phyloP scores from a whole-genome alignment of 2,797 vertebrate genomes.

The Oryzias sinensis region DNA sequence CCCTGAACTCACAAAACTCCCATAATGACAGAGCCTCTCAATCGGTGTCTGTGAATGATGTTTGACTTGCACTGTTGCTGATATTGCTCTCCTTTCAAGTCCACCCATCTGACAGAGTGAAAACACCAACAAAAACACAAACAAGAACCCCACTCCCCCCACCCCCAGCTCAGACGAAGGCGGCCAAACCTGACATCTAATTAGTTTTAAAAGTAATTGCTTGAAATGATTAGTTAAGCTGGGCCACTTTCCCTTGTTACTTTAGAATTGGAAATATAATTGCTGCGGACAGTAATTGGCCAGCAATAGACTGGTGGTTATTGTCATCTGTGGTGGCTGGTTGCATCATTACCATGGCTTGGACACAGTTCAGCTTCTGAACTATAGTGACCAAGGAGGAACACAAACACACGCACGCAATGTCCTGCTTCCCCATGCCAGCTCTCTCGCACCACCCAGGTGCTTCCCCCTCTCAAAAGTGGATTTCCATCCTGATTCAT shows the following conservation, averaged over 20 bases:
- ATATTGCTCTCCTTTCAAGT: constrained; percentile 64
- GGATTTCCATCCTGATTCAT: constrained; percentile 48
- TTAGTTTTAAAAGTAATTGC: constrained; percentile 83
- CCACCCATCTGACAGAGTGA: constrained; percentile 68
- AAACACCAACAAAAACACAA: constrained; percentile 78
- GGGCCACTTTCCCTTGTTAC: constrained; percentile 76
- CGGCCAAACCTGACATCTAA: constrained; percentile 74
- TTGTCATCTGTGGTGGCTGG: constrained; percentile 77
- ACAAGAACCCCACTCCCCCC: constrained; percentile 51
- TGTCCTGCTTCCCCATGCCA: constrained; percentile 70
- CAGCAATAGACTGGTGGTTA: constrained; percentile 76
- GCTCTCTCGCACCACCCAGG: constrained; percentile 30
- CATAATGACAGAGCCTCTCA: constrained; percentile 64
- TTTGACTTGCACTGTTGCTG: constrained; percentile 65
- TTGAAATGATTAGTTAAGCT: constrained; percentile 82
- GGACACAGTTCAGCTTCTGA: constrained; percentile 77
- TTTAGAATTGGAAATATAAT: constrained; percentile 83
- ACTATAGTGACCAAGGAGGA: constrained; percentile 73
- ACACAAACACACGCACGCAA: constrained; percentile 80
- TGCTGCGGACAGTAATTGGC: constrained; percentile 79
- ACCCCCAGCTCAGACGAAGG: constrained; percentile 60
- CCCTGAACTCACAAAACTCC: constrained; percentile 47
- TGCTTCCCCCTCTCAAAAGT: constrained; percentile 30
- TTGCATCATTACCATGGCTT: constrained; percentile 77
- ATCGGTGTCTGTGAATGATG: constrained; percentile 56